Conservation (phyloP, 2,888 invertebrate genomes). For the Drosophila kanekoi region DNA sequence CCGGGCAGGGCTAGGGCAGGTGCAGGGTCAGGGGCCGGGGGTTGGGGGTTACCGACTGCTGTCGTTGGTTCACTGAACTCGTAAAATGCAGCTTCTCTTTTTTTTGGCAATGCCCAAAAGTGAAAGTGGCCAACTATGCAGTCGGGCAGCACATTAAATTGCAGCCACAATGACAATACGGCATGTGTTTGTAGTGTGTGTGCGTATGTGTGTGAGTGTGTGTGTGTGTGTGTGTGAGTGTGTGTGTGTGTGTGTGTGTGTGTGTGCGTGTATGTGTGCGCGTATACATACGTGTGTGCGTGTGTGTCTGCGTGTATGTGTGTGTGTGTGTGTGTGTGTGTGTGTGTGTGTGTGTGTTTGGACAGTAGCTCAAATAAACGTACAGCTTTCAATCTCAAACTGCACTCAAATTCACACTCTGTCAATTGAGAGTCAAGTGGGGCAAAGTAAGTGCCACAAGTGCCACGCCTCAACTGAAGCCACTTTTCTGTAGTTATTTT, state of each 20-base stretch:
- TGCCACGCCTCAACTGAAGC: conserved; percentile 24
- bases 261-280: too few relatives aligned
- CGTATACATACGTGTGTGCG: too few relatives aligned
- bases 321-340: conserved; percentile 8
- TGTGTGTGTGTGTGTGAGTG: too few relatives aligned
- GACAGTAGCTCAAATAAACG: conserved; percentile 46
- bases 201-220: too few relatives aligned
- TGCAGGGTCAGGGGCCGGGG: background rate
- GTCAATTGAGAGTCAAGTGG: conserved; percentile 34
- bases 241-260: too few relatives aligned
- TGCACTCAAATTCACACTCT: conserved; percentile 56
- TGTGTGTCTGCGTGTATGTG: too few relatives aligned
- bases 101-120: conserved; percentile 52
- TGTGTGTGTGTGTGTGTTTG: conserved; percentile 13
- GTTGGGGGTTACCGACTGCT: conserved; percentile 1
- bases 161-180: conserved; percentile 67
- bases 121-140: conserved; percentile 73
- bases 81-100: conserved; percentile 45
- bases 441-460: conserved; percentile 42
- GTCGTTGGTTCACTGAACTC: conserved; percentile 67
- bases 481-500: background rate
- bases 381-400: conserved; percentile 54
- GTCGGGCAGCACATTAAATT: conserved; percentile 57
- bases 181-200: conserved; percentile 28
- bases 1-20: background rate